Evolutionary conservation across 2,113 vertebrate genomes (phyloP), one percentile per base, ranked within the genome.

Genomic region (Dolichotis patagonum): DNA sequence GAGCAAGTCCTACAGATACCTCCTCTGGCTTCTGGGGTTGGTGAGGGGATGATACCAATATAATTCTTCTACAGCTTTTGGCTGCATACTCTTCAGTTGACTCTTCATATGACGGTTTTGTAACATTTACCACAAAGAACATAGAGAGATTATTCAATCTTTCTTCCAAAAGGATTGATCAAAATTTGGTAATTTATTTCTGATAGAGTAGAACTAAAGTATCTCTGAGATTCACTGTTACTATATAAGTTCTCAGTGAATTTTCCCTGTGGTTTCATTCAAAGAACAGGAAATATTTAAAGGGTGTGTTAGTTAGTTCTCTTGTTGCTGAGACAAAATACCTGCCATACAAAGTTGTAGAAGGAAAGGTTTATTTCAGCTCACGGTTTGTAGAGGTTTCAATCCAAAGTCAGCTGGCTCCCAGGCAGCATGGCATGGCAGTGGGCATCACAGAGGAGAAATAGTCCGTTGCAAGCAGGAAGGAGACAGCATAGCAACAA

Each of bases 121-220:
- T 52, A 30, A 54, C 62, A 52, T 87, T 91, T 94, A 62, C 43
- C 86, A 67, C 38, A 75, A 20, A 88, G 63, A 92, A 20, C 28
- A 83, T 43, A 85, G n/a, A 32, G 94, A 95, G 11, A 69, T 63
- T 92, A 77, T 69, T 84, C 62, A 88, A 11, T 49, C 22, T 85
- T 86, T 77, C 67, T 35, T 95, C 19, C 96, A 81, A 56, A 28
- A 84, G n/a, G 28, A 71, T 10, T 43, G 41, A 89, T 94, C 32
- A 65, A 85, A 89, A 81, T 60, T 63, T 84, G 35, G 83, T 38
- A 56, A 43, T 88, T 92, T 82, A 13, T 83, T 89, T n/a, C 84
- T 24, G 4, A 41, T 30, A 86, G n/a, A 54, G 84, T 96, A 89
- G 62, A 93, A 95, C 35, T 69, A 20, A 89, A 85, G 7, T 49